These are phyloP conservation scores for Eupithecia pulchellata DNA, from an alignment of 2,888 invertebrate species.

Conservation along the genomic window DNA sequence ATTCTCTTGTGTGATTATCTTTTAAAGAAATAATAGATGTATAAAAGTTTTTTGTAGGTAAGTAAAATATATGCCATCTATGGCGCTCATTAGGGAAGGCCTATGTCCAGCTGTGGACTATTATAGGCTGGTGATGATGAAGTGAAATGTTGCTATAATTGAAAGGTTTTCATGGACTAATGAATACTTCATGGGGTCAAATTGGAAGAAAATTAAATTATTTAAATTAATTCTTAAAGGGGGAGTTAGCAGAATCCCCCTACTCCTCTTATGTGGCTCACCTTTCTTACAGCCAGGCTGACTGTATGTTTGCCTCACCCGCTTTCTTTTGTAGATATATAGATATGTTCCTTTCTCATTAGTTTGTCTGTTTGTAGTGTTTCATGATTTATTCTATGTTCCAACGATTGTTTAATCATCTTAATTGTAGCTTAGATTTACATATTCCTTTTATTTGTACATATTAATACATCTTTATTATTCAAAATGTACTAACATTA, in stretches of 20 bases:
- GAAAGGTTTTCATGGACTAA: background rate
- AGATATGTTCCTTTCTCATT: slow-evolving; percentile 16
- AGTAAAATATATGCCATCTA: too few relatives aligned
- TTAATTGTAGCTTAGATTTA: background rate
- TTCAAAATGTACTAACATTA: background rate
- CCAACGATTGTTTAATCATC: background rate
- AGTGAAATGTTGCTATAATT: background rate
- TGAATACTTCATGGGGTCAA: background rate
- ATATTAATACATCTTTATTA: background rate
- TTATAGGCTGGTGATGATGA: too few relatives aligned
- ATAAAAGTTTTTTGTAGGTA: too few relatives aligned
- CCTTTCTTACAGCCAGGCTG: slow-evolving; percentile 62
- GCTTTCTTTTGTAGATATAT: slow-evolving; percentile 27
- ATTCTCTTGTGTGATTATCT: background rate
- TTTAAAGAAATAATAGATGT: background rate
- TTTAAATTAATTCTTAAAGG: slow-evolving; percentile 16
- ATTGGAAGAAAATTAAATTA: background rate
- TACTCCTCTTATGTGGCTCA: slow-evolving; percentile 58
- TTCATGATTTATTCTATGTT: background rate
- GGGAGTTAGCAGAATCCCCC: slow-evolving; percentile 48
- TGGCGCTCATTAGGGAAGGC: too few relatives aligned
- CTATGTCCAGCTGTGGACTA: too few relatives aligned
- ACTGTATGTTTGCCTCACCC: slow-evolving; percentile 35
- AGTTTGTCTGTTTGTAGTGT: slow-evolving; percentile 9
- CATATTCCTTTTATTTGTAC: background rate